These are phyloP conservation scores for Onthophagus taurus DNA, from an alignment of 1,140 invertebrate species.

Conservation along the genomic window DNA sequence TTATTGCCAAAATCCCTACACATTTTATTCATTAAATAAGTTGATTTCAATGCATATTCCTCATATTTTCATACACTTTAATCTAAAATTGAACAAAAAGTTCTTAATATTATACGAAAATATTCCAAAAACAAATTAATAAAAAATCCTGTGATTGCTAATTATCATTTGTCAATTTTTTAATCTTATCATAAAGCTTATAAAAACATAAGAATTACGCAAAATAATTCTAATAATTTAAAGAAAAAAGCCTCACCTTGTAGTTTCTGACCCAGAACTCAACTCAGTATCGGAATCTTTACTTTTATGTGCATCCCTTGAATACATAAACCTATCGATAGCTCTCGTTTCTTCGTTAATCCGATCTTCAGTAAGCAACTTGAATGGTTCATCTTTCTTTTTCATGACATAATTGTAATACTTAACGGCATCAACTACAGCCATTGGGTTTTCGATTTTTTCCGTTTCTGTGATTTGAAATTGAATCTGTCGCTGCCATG, in stretches of 20 bases:
- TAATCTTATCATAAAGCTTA: too few species aligned
- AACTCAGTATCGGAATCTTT: slow-evolving; percentile 49
- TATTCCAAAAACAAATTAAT: too few species aligned
- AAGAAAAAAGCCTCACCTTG: slow-evolving; percentile 6
- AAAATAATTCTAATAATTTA: too few species aligned
- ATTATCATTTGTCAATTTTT: too few species aligned
- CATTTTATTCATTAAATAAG: too few species aligned
- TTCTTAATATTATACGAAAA: too few species aligned
- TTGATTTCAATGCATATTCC: too few species aligned
- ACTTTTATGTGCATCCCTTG: slow-evolving; percentile 55
- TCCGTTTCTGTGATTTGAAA: slow-evolving; percentile 81
- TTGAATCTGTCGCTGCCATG: slow-evolving; percentile 66
- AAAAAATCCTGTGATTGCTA: too few species aligned
- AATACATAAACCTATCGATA: slow-evolving; percentile 62
- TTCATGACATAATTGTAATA: slow-evolving; percentile 84
- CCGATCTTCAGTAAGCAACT: slow-evolving; percentile 66
- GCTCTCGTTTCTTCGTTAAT: slow-evolving; percentile 69
- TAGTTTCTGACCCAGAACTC: slow-evolving; percentile 37
- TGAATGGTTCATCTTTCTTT: slow-evolving; percentile 46
- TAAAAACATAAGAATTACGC: too few species aligned
- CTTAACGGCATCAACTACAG: slow-evolving; percentile 82
- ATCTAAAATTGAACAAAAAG: too few species aligned
- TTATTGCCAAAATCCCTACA: too few species aligned
- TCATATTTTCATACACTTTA: too few species aligned
- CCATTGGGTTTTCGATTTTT: slow-evolving; percentile 84